Evolutionary conservation across 1,140 invertebrate genomes (phyloP), one percentile per base, ranked within the genome.

Genomic region (Odontomachus brunneus): DNA sequence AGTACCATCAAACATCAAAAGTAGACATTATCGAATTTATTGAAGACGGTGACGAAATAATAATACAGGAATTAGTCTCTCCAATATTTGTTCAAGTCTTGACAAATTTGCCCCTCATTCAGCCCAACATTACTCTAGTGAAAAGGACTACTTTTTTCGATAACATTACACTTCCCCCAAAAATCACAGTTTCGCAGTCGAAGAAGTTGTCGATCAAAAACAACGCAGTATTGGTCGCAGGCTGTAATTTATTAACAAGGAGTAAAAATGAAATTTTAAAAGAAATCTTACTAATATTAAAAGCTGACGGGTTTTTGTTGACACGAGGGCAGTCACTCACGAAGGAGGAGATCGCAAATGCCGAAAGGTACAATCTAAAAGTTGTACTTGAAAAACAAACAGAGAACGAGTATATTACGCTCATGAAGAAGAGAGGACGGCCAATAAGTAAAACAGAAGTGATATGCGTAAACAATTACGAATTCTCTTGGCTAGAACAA

Each of bases 21-120:
- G 94, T 98, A 0, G 97, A 97, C 87, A 95, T 96, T 3, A 94
- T 97, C 9, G 97, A 98, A 92, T 88, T 95, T 1, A 78, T 95
- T 0, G 94, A 96, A 74, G 93, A 94, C 19, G 94, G 95, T 88
- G 94, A 95, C 29, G 93, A 95, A 74, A 88, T 91, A 48, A 88
- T 93, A 82, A 88, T 87, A n/a, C 87, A 94, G 11, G 81, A 94
- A 73, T 91, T 95, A 0, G 75, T 96, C 0, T 93, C 95, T 3
- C 94, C 95, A n/a, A 78, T 95, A 22, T 93, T 97, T 15, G 90
- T 93, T 63, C 95, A 95, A 2, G 89, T 95, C 2, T 92, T 97
- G 9, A 95, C 94, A 63, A 95, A 96, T 86, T 91, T 96, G 51
- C 96, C 96, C 17, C 89, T 97, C 9, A 4, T 9, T 44, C 38